Percentiles rank a stretch among this genome's conserved stretches.
phyloP scores from a whole-genome alignment of 2,888 invertebrate genomes.

The Ormyrus nitidulus region DNA sequence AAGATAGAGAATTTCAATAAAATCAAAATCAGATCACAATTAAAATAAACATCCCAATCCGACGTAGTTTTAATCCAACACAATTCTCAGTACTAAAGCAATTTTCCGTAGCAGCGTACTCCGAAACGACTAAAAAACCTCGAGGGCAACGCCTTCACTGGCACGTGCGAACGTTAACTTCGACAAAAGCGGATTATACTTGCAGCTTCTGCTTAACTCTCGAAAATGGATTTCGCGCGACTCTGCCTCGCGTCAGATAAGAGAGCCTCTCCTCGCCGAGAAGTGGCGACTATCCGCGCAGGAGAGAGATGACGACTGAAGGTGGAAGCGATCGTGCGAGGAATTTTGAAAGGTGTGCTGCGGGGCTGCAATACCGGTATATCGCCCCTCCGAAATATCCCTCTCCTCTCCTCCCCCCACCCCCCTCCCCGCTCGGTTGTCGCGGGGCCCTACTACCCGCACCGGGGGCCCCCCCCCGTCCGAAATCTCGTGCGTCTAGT shows the following conservation, averaged over 20 bases:
- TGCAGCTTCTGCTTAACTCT: background rate
- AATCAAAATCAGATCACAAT: too few species aligned
- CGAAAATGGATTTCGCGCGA: too few species aligned
- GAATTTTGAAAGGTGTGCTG: constrained; percentile 64
- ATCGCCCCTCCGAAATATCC: constrained; percentile 10
- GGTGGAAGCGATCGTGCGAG: constrained; percentile 62
- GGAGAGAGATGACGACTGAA: constrained; percentile 64
- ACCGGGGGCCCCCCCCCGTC: background rate
- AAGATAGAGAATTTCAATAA: too few species aligned
- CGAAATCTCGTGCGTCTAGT: constrained; percentile 67
- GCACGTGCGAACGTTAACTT: too few species aligned
- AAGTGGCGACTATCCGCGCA: constrained; percentile 61
- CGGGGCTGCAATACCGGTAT: constrained; percentile 30
- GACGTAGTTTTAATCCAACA: too few species aligned
- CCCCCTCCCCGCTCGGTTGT: background rate
- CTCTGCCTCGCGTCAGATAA: too few species aligned
- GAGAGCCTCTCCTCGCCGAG: constrained; percentile 45
- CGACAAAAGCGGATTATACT: background rate
- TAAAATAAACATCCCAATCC: too few species aligned
- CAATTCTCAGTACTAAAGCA: too few species aligned
- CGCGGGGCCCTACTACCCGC: constrained; percentile 32
- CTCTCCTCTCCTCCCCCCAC: constrained; percentile 9
- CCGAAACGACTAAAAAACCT: too few species aligned
- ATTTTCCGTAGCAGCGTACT: too few species aligned
- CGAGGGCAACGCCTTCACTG: too few species aligned